Evolutionary conservation across 2,113 vertebrate genomes (phyloP).

Genomic region (Laticauda colubrina): DNA sequence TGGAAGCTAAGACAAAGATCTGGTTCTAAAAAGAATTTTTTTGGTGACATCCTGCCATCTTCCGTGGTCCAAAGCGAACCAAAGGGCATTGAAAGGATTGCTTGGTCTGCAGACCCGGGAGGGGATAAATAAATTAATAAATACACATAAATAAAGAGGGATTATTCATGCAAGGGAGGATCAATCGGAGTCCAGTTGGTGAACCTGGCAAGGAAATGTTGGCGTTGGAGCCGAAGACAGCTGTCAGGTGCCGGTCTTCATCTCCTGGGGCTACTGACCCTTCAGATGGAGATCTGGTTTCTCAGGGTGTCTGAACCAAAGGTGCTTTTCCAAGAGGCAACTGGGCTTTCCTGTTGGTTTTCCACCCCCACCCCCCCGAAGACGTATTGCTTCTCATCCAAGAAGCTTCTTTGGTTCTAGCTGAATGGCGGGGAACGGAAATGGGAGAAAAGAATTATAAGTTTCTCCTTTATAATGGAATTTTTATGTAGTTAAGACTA

Average conservation of each 20-base stretch:
- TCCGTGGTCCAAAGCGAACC: neutral
- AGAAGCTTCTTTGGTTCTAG: neutral
- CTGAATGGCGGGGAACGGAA: neutral
- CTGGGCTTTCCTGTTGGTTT: neutral
- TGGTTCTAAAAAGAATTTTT: neutral
- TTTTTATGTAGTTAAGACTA: too few species aligned
- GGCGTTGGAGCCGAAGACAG: neutral
- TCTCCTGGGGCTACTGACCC: neutral
- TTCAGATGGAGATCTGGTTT: neutral
- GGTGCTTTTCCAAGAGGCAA: neutral
- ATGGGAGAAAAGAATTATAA: too few species aligned
- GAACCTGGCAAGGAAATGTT: neutral
- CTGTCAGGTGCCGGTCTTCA: too few species aligned
- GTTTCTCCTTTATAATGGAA: too few species aligned
- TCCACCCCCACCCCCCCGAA: neutral
- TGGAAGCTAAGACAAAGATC: neutral
- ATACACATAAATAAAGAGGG: neutral
- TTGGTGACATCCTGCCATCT: neutral
- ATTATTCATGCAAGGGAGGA: neutral
- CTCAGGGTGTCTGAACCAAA: neutral
- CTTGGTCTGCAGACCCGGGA: constrained; percentile 17
- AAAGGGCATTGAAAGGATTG: constrained; percentile 20
- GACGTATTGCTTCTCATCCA: neutral
- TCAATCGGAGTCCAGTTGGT: neutral
- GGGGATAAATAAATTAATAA: neutral